A percentile compares a stretch with the other conserved stretches of the same genome.
These are phyloP conservation scores for Nyctibius bracteatus DNA, from an alignment of 2,113 vertebrate species.

Conservation along the genomic window DNA sequence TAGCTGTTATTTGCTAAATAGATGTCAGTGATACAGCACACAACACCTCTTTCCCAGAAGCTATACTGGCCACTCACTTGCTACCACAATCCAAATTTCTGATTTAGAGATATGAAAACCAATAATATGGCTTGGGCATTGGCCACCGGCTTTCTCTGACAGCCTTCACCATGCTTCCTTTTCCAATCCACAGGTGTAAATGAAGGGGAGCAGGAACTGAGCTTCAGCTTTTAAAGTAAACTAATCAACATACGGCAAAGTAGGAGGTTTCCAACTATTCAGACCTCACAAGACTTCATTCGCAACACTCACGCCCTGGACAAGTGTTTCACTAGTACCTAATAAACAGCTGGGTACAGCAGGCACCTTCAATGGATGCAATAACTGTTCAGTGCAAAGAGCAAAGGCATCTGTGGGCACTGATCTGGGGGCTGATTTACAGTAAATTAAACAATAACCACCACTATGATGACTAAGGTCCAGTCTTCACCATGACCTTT, in stretches of 20 bases:
- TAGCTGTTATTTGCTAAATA: neutral
- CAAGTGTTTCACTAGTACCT: neutral
- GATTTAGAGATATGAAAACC: neutral
- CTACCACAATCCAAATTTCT: neutral
- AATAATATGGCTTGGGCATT: neutral
- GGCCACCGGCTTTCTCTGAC: neutral
- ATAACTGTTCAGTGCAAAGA: neutral
- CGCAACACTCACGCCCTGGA: neutral
- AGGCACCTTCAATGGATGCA: neutral
- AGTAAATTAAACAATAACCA: neutral
- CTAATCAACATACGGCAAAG: neutral
- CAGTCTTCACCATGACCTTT: neutral
- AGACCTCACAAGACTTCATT: neutral
- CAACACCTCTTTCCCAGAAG: neutral
- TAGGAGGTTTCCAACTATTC: neutral
- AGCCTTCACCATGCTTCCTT: neutral
- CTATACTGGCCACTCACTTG: neutral
- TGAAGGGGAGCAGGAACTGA: neutral
- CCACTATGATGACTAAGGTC: neutral
- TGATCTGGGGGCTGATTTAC: neutral
- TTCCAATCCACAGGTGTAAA: neutral
- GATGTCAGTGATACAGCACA: neutral
- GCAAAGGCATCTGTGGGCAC: neutral
- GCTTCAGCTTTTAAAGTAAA: neutral
- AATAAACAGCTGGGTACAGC: neutral